phyloP scores from a whole-genome alignment of 2,888 invertebrate species.

The Drosophila falleni region DNA sequence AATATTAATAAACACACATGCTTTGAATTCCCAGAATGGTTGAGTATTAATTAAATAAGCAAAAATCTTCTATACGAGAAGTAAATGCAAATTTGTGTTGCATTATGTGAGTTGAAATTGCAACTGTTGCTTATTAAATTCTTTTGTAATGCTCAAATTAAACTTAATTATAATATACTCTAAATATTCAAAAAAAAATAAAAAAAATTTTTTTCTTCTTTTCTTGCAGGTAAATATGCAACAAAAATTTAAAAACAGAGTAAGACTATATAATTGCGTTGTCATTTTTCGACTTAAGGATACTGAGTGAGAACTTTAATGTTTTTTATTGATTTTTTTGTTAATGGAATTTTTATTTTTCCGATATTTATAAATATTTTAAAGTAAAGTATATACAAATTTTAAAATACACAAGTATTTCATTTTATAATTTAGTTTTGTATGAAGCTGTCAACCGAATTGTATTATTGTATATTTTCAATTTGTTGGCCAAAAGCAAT shows the following conservation, averaged over 20 bases:
- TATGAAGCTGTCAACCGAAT: slow-evolving; percentile 4
- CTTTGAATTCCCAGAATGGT: background rate
- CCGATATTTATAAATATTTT: background rate
- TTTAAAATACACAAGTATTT: background rate
- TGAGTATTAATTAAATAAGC: background rate
- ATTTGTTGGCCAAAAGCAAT: slow-evolving; percentile 44
- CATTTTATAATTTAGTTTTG: slow-evolving; percentile 11
- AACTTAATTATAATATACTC: background rate
- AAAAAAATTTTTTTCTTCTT: background rate
- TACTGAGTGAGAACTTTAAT: background rate
- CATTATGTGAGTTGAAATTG: background rate
- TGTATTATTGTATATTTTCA: slow-evolving; percentile 42
- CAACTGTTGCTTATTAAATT: background rate
- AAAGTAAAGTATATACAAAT: background rate
- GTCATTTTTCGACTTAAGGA: background rate
- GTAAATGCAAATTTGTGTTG: background rate
- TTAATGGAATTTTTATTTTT: background rate
- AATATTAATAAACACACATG: background rate
- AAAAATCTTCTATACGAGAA: background rate
- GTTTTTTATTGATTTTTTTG: background rate
- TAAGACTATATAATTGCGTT: background rate
- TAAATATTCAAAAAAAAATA: background rate
- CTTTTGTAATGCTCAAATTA: background rate
- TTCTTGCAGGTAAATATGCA: background rate
- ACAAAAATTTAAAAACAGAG: no score